These are phyloP conservation scores for Sanderia malayensis DNA, from an alignment of 30 jellyfish, hydroid and myxozoan genomes.

Conservation along the genomic window DNA sequence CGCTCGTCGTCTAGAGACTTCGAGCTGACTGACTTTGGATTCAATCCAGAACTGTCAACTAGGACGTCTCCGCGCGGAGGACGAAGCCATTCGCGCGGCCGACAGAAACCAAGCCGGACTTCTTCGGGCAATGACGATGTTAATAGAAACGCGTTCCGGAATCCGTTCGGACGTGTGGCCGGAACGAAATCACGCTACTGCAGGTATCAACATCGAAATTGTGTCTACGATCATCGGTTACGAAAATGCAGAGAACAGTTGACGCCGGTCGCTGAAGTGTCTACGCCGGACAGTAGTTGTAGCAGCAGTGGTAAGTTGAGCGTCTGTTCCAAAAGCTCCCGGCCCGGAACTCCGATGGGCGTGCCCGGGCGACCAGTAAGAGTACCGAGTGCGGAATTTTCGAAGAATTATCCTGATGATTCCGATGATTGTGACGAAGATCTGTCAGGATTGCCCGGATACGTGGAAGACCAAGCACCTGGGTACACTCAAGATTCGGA, in stretches of 20 bases:
- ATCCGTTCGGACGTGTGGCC: conserved; percentile 39
- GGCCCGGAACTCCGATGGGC: conserved; percentile 76
- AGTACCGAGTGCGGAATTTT: neutral
- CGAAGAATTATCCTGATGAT: conserved; percentile 30
- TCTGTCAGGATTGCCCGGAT: neutral
- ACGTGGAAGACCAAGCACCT: conserved; percentile 30
- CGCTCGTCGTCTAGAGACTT: conserved; percentile 30
- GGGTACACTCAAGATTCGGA: conserved; percentile 46
- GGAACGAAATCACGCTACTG: conserved; percentile 21
- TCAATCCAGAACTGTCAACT: conserved; percentile 20
- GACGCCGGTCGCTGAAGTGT: conserved; percentile 69
- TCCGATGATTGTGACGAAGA: conserved; percentile 1
- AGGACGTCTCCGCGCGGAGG: conserved; percentile 21
- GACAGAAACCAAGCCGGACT: conserved; percentile 3
- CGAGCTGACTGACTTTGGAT: conserved; percentile 28
- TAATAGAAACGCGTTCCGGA: conserved; percentile 20
- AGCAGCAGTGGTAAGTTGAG: conserved; percentile 36
- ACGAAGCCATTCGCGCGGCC: conserved; percentile 14
- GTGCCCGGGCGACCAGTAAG: conserved; percentile 33
- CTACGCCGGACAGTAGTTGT: conserved; percentile 74
- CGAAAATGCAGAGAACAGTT: conserved; percentile 60
- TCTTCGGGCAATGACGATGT: neutral
- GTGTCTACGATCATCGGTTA: conserved; percentile 48
- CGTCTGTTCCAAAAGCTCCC: conserved; percentile 21
- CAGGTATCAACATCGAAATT: conserved; percentile 39